Conservation (phyloP, 2,113 vertebrate species). For the Perca fluviatilis region DNA sequence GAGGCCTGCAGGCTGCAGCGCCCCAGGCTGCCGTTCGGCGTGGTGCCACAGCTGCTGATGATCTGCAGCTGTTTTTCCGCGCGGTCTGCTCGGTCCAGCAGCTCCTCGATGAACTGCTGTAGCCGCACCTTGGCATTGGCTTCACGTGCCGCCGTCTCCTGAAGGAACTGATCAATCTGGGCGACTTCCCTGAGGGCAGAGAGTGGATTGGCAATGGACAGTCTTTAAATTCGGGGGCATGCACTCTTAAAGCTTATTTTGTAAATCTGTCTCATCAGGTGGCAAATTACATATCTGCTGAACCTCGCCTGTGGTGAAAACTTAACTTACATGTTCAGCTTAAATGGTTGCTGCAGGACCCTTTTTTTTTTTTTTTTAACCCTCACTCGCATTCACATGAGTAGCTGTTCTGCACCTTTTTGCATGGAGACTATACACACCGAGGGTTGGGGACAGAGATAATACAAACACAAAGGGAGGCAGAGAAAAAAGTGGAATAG, state of each 20-base stretch:
- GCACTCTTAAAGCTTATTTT: not conserved
- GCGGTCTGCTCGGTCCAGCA: conserved; percentile 95
- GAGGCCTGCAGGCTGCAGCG: conserved; percentile 88
- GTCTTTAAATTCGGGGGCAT: not conserved
- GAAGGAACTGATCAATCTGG: conserved; percentile 98
- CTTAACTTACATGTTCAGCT: not conserved
- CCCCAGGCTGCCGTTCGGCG: conserved; percentile 94
- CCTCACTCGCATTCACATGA: conserved; percentile 11
- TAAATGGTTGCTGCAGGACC: not conserved
- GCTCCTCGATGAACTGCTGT: conserved; percentile 99
- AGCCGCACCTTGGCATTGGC: conserved; percentile 96
- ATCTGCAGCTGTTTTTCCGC: conserved; percentile 98
- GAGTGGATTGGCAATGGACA: not conserved
- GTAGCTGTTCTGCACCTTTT: conserved; percentile 16
- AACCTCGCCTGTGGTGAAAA: not conserved
- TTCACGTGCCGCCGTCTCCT: conserved; percentile 95
- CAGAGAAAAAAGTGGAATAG: not conserved
- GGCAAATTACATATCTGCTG: not conserved
- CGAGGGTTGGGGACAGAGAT: not conserved
- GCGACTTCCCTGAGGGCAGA: conserved; percentile 90
- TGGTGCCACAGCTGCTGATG: conserved; percentile 97
- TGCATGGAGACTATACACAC: not conserved
- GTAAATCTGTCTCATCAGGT: not conserved
- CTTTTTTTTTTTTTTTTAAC: no score
- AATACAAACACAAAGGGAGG: conserved; percentile 19